phyloP scores from a whole-genome alignment of 2,888 invertebrate genomes.

The Agrotis puta region DNA sequence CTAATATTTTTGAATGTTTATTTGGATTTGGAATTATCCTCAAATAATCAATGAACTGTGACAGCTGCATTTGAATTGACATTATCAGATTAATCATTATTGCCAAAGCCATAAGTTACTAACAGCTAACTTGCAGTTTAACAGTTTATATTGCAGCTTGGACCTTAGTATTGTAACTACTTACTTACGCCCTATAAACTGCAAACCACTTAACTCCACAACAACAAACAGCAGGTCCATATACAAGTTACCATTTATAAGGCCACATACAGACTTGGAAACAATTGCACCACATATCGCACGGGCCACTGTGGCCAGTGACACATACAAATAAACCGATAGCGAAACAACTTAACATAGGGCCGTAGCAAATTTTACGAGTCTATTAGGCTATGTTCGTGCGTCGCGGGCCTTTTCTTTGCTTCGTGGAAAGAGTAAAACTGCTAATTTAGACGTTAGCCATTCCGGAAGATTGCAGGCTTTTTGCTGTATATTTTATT shows the following conservation, averaged over 20 bases:
- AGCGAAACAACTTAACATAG: conserved; percentile 39
- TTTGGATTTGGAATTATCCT: background rate
- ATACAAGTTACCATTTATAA: conserved; percentile 34
- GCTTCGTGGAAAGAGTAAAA: conserved; percentile 34
- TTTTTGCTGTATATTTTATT: conserved; percentile 3
- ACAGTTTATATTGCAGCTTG: conserved; percentile 1
- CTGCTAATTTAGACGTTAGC: background rate
- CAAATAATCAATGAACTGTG: background rate
- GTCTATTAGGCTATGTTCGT: conserved; percentile 47
- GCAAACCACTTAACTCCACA: conserved; percentile 38
- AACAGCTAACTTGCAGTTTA: background rate
- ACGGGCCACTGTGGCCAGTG: conserved; percentile 19
- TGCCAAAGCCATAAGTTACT: background rate
- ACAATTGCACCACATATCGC: conserved; percentile 38
- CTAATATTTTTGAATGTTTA: background rate
- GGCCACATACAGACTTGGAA: conserved; percentile 36
- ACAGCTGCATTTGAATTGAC: background rate
- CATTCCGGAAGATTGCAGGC: background rate
- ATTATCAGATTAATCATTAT: background rate
- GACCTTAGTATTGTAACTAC: conserved; percentile 1
- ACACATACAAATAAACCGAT: conserved; percentile 44
- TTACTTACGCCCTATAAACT: conserved; percentile 36
- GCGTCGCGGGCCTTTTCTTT: conserved; percentile 20
- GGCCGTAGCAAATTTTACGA: conserved; percentile 55
- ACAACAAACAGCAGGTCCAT: conserved; percentile 22